Percentiles rank a stretch among this genome's conserved stretches.
Conservation (phyloP, 2,888 invertebrate genomes). For the Pilophorus perplexus region DNA sequence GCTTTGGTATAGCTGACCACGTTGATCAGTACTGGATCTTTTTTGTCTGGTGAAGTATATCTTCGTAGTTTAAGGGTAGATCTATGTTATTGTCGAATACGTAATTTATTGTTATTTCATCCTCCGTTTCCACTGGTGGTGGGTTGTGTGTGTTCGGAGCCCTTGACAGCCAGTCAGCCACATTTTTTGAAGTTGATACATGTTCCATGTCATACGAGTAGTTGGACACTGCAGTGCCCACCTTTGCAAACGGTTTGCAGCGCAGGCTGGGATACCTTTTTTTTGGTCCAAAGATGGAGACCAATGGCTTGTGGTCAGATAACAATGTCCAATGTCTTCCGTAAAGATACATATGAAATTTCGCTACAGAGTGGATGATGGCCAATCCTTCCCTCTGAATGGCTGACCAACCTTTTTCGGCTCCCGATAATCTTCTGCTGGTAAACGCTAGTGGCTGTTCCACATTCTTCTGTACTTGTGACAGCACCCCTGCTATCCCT, state of each 20-base stretch:
- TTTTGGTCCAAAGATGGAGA: conserved; percentile 11
- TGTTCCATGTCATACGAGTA: conserved; percentile 26
- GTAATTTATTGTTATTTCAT: too few species aligned
- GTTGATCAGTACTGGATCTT: too few species aligned
- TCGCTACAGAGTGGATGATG: neutral
- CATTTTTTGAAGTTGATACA: conserved; percentile 23
- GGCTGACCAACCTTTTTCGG: neutral
- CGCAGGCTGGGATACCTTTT: neutral
- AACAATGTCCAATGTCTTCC: neutral
- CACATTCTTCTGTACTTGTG: neutral
- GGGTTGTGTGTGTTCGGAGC: neutral
- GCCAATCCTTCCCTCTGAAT: conserved; percentile 11
- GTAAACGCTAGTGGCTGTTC: neutral
- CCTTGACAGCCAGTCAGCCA: conserved; percentile 34
- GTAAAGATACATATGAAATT: conserved; percentile 11
- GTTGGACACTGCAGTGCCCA: conserved; percentile 16
- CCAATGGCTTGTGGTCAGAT: conserved; percentile 2
- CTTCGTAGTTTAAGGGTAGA: too few species aligned
- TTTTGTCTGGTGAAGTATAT: too few species aligned
- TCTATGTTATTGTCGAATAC: too few species aligned
- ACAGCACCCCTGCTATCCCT: conserved; percentile 6
- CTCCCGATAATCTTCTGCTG: neutral
- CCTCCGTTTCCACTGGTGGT: too few species aligned
- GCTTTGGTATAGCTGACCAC: neutral
- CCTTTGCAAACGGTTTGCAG: conserved; percentile 15